Evolutionary conservation across 2,113 vertebrate genomes (phyloP).

Genomic region (Cyanoderma ruficeps): DNA sequence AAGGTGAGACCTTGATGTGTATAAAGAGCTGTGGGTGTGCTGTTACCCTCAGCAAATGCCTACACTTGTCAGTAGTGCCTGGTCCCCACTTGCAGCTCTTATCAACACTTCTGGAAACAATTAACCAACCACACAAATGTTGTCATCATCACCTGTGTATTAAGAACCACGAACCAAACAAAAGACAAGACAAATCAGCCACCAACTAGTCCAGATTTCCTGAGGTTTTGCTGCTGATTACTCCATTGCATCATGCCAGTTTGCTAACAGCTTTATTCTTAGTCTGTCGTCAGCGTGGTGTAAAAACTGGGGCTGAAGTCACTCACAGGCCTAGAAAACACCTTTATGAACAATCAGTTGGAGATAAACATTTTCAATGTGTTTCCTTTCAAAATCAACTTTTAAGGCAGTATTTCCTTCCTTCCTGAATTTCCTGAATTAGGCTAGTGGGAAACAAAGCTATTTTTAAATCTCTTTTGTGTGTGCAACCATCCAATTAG

Average conservation of each 20-base stretch:
- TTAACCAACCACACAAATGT: not conserved
- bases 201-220: not conserved
- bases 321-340: not conserved
- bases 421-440: conserved; percentile 19
- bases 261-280: not conserved
- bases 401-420: conserved; percentile 9
- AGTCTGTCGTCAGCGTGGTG: not conserved
- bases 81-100: not conserved
- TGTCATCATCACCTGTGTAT: not conserved
- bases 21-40: not conserved
- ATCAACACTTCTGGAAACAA: not conserved
- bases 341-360: not conserved
- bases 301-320: not conserved
- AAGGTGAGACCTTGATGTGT: not conserved
- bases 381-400: conserved; percentile 46
- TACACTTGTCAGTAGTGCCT: not conserved
- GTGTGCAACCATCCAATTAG: not conserved
- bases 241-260: not conserved
- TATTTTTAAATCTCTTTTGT: conserved; percentile 34
- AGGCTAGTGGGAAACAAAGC: conserved; percentile 15
- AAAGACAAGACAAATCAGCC: not conserved
- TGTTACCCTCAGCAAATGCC: not conserved
- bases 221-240: not conserved
- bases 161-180: not conserved
- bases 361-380: conserved; percentile 12